These are phyloP conservation scores for Ericerus pela DNA, from an alignment of 1,140 invertebrate genomes.

Conservation along the genomic window DNA sequence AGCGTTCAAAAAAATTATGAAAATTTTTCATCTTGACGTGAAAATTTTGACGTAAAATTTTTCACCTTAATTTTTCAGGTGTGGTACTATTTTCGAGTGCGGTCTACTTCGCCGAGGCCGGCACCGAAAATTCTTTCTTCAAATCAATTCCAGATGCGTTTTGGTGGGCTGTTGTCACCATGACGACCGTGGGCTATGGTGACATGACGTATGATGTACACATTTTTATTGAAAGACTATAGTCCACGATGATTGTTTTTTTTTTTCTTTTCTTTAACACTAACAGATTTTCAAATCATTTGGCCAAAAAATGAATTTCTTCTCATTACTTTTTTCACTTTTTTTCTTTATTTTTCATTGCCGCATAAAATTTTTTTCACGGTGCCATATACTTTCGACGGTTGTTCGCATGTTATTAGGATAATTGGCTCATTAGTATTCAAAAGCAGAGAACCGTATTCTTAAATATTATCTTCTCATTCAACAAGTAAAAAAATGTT, in stretches of 20 bases:
- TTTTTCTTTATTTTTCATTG: background rate
- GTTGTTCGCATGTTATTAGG: too few species aligned
- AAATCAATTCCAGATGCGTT: conserved; percentile 93
- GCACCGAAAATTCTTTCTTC: conserved; percentile 89
- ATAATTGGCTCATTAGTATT: too few species aligned
- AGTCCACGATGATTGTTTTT: conserved; percentile 9
- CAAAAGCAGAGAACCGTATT: too few species aligned
- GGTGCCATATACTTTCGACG: too few species aligned
- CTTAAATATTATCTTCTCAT: too few species aligned
- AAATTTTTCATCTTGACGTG: background rate
- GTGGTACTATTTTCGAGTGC: conserved; percentile 96
- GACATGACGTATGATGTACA: conserved; percentile 94
- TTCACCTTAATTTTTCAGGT: conserved; percentile 45
- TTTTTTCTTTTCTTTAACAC: too few species aligned
- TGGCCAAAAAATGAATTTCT: background rate
- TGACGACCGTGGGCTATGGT: conserved; percentile 98
- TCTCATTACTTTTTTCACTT: background rate
- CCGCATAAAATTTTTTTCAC: too few species aligned
- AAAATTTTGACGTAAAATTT: conserved; percentile 2
- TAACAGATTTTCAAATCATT: background rate
- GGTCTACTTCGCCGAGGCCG: conserved; percentile 97
- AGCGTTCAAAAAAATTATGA: too few species aligned
- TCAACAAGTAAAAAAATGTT: too few species aligned
- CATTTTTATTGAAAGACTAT: conserved; percentile 37
- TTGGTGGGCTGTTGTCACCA: conserved; percentile 89